Evolutionary conservation across 2,888 invertebrate genomes (phyloP).

Genomic region (Phasia obesa): DNA sequence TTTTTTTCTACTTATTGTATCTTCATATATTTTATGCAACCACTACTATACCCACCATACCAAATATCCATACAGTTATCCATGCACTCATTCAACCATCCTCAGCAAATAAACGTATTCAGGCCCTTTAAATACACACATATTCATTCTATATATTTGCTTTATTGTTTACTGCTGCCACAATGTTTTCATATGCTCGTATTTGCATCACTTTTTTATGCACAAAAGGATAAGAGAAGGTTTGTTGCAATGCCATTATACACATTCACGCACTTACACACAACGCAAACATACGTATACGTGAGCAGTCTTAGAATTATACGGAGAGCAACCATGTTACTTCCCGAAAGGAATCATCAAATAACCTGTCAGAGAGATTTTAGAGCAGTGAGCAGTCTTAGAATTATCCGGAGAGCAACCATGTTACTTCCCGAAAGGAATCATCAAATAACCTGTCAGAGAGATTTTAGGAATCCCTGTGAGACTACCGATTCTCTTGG

Average conservation of each 20-base stretch:
- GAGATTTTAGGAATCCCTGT: too few relatives aligned
- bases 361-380: too few relatives aligned
- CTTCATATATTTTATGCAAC: conserved; percentile 22
- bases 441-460: too few relatives aligned
- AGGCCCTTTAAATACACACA: neutral
- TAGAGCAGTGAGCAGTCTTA: too few relatives aligned
- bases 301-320: too few relatives aligned
- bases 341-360: too few relatives aligned
- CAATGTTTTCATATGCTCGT: conserved; percentile 14
- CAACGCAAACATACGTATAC: neutral
- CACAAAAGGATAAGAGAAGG: conserved; percentile 34
- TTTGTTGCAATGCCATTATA: conserved; percentile 50
- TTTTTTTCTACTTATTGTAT: neutral
- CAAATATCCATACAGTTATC: conserved; percentile 26
- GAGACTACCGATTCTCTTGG: too few relatives aligned
- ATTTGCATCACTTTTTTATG: conserved; percentile 25
- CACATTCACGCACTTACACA: conserved; percentile 1
- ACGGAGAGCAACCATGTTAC: too few relatives aligned
- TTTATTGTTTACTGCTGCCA: conserved; percentile 36
- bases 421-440: too few relatives aligned
- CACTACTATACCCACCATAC: conserved; percentile 18
- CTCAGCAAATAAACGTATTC: neutral
- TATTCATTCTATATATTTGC: conserved; percentile 10
- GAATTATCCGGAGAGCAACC: too few relatives aligned
- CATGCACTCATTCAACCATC: conserved; percentile 28